Base-by-base conservation (phyloP, 2,888 invertebrate genomes). In the Malthinus seriepunctatus region DNA sequence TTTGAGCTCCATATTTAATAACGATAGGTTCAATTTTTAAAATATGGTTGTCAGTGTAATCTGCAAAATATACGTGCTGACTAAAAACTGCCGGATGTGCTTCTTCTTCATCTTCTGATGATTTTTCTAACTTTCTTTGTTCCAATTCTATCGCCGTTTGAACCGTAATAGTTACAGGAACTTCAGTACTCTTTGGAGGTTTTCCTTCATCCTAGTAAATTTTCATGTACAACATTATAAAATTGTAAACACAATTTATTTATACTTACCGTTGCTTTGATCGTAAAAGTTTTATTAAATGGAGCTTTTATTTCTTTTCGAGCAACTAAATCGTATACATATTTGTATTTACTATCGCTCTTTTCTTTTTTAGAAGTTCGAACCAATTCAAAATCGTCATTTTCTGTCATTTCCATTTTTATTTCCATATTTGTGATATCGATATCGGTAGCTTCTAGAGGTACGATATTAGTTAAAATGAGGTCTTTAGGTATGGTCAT, bases 21-120 rank as follows among this genome's bases (percentile, higher is more conserved):
- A 35, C n/a, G 8, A 58, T 44, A 7, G 44, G 14, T 37, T 58
- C 49, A 42, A 53, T 44, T 45, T 44, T 23, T 4, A 58, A 49
- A 11, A 44, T 12, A n/a, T 44, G 8, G 3, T 8, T 11, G 10
- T 8, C 8, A 11, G 12, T 53, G 23, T 58, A 52, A 38, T 53
- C 35, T 7, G 37, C 58, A 42, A 44, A 48, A 38, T 58, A 58
- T 2, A 58, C 32, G 34, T 53, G 44, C 10, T 58, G 34, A 5
- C 10, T 32, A 45, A 58, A 58, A 11, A 58, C 33, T 38, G 58
- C 49, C 8, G 58, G 58, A 34, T 58, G 58, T 6, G 10, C 3
- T 3, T 6, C 7, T 3, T 9, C 4, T 12, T 12, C 31, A 9
- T 38, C 48, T 31, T 39, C 11, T 31, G n/a, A 9, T 15, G 15